These are phyloP conservation scores for Lutjanus campechanus DNA, from an alignment of 2,797 vertebrate genomes.

Conservation along the genomic window DNA sequence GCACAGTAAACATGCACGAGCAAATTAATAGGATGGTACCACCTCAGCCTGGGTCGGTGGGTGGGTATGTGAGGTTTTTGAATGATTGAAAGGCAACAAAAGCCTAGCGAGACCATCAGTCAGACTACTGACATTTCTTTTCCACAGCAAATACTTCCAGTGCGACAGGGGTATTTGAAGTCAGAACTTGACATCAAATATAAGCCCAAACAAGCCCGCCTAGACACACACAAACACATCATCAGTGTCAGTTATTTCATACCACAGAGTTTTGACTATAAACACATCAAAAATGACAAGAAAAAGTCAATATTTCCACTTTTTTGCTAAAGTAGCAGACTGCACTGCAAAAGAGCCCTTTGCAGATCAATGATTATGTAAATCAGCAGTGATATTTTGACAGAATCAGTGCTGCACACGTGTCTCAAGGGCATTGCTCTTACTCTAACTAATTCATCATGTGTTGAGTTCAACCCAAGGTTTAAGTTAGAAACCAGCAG, in stretches of 20 bases:
- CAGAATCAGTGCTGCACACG: conserved; percentile 42
- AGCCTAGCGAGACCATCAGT: conserved; percentile 28
- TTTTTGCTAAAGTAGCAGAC: conserved; percentile 34
- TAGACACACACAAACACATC: not conserved
- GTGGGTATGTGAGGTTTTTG: conserved; percentile 5
- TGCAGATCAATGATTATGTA: conserved; percentile 64
- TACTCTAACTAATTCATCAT: conserved; percentile 57
- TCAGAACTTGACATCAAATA: conserved; percentile 27
- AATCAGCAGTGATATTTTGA: conserved; percentile 64
- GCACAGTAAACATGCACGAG: no score
- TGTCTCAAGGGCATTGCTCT: conserved; percentile 49
- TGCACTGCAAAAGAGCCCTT: not conserved
- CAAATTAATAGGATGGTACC: no score
- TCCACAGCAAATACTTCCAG: conserved; percentile 21
- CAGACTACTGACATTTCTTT: conserved; percentile 38
- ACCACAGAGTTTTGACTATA: not conserved
- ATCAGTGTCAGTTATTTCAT: conserved; percentile 6
- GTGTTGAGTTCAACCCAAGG: conserved; percentile 36
- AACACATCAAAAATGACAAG: conserved; percentile 27
- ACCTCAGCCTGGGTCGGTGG: no score
- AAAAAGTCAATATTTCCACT: conserved; percentile 38
- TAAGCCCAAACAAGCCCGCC: not conserved
- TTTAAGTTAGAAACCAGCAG: conserved; percentile 40
- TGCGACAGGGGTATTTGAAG: not conserved
- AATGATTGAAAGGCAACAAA: conserved; percentile 19